phyloP scores from a whole-genome alignment of 2,113 vertebrate species.

The Chaenocephalus aceratus region DNA sequence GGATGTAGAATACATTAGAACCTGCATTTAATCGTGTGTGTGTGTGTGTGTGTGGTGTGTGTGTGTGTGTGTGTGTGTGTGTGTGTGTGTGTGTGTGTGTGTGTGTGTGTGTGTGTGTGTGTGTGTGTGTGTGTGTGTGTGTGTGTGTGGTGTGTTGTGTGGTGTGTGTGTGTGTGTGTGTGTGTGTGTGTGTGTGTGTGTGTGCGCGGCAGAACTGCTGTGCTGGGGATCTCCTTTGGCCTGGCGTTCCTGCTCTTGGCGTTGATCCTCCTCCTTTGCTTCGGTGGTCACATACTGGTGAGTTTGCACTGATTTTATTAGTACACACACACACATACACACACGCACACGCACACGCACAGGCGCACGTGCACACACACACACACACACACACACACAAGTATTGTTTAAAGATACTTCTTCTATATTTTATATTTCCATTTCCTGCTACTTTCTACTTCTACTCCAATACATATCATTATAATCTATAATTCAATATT shows the following conservation, averaged over 20 bases:
- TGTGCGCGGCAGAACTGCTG: constrained; percentile 85
- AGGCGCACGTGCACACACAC: too few relatives aligned
- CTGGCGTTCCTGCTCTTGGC: constrained; percentile 89
- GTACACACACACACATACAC: constrained; percentile 1
- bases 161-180: constrained; percentile 36
- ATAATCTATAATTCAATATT: too few relatives aligned
- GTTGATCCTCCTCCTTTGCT: constrained; percentile 94
- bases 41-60: constrained; percentile 27
- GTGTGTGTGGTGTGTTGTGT: constrained; percentile 27
- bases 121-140: constrained; percentile 11
- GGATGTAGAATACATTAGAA: constrained; percentile 42
- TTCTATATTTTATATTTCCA: too few relatives aligned
- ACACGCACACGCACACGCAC: too few relatives aligned
- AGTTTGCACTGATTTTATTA: constrained; percentile 70
- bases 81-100: constrained; percentile 38
- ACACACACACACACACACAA: too few relatives aligned
- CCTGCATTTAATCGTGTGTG: too few relatives aligned
- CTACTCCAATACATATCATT: too few relatives aligned
- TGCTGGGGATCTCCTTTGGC: constrained; percentile 94
- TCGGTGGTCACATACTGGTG: constrained; percentile 95
- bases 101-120: constrained; percentile 28
- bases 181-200: constrained; percentile 24
- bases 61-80: constrained; percentile 21
- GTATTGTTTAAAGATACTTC: too few relatives aligned
- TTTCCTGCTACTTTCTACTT: too few relatives aligned